Evolutionary conservation across 2,888 invertebrate genomes (phyloP), one percentile per base, ranked within the genome.

Genomic region (Ptilodon capucinus): DNA sequence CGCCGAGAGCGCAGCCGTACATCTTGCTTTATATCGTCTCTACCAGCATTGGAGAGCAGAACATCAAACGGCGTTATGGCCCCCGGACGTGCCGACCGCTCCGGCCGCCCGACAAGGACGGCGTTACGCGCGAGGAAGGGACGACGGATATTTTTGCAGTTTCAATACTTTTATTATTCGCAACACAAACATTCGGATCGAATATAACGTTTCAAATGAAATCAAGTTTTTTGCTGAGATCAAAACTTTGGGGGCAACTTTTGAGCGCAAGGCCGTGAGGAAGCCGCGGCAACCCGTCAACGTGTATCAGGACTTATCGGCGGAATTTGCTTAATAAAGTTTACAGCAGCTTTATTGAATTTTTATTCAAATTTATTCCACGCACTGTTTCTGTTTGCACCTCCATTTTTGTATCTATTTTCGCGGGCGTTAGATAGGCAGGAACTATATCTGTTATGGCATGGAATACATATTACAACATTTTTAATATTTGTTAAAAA

Each of bases 11-110:
- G 87, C 89, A 90, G 90, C 71, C 89, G 91, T 90, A 87, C 86
- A 86, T 88, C 89, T 89, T 82, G 81, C 74, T 81, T 82, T 84
- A 87, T 86, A 86, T 79, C 84, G 84, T 63, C 87, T 81, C 84
- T 47, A 73, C 87, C 82, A 87, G 91, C 83, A 91, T 91, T 91
- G 91, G 91, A 90, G 91, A 88, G 89, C 86, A 89, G 91, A 91
- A 79, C 91, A 91, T 91, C 91, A 91, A 91, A 91, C 86, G 82
- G 58, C 74, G 89, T 90, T 90, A 89, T 88, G 79, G 83, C 84
- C 86, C 84, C 84, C 86, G 89, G 90, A 88, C 90, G 91, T 90
- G 89, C 85, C 78, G 84, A 58, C 78, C 76, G 82, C 76, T 71
- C 75, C 57, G 74, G 62, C 76, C 71, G 73, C 55, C 60, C 51